phyloP scores from a whole-genome alignment of 2,113 vertebrate genomes.

The Eubucco bourcierii region DNA sequence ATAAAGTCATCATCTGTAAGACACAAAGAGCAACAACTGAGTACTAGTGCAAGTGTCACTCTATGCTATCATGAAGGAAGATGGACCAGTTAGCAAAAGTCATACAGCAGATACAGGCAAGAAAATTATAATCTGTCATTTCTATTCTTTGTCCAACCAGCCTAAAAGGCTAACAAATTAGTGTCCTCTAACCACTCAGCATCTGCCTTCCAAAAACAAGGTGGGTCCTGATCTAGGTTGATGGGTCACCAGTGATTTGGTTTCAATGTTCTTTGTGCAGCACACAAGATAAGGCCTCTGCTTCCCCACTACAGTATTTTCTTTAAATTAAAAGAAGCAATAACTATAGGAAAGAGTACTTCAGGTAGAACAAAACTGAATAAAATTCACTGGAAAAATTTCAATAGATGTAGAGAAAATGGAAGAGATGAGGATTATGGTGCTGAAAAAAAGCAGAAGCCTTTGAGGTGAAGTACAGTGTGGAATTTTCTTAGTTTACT shows the following conservation, averaged over 20 bases:
- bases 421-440: background rate
- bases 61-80: background rate
- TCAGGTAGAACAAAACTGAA: background rate
- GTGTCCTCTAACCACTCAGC: background rate
- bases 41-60: background rate
- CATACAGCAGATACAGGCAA: background rate
- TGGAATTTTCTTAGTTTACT: background rate
- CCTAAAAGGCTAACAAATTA: background rate
- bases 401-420: background rate
- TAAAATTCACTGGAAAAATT: background rate
- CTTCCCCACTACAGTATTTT: background rate
- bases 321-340: background rate
- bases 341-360: background rate
- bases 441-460: background rate
- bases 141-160: background rate
- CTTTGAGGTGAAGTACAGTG: background rate
- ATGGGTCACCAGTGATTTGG: background rate
- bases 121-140: background rate
- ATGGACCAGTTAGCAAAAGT: background rate
- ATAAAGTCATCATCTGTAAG: background rate
- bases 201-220: background rate
- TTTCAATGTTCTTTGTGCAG: background rate
- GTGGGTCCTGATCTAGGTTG: background rate
- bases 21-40: background rate
- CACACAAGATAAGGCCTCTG: background rate